These are phyloP conservation scores for Propithecus coquereli DNA, from an alignment of 2,113 vertebrate genomes.

Conservation along the genomic window DNA sequence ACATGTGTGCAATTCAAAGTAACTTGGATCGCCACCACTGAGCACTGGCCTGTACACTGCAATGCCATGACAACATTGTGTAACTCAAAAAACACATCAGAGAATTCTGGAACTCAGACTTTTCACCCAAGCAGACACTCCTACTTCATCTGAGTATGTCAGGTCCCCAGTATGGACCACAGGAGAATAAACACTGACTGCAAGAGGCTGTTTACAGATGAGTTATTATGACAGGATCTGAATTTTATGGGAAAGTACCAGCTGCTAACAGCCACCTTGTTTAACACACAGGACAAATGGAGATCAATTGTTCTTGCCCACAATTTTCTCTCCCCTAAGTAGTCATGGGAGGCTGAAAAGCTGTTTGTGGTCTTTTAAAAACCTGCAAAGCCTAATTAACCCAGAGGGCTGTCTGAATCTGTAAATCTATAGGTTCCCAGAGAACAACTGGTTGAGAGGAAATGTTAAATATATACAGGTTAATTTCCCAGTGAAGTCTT, in stretches of 20 bases:
- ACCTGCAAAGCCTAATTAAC: not conserved
- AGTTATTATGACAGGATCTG: not conserved
- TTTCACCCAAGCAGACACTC: not conserved
- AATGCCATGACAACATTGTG: not conserved
- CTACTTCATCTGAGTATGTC: not conserved
- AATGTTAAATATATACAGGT: conserved; percentile 13
- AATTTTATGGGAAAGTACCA: not conserved
- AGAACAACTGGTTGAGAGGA: conserved; percentile 8
- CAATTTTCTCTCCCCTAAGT: not conserved
- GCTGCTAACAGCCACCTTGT: not conserved
- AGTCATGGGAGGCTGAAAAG: not conserved
- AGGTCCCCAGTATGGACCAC: not conserved
- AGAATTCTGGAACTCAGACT: not conserved
- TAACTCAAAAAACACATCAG: not conserved
- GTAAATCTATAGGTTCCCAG: conserved; percentile 23
- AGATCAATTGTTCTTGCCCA: not conserved
- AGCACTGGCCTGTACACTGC: not conserved
- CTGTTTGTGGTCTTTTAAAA: conserved; percentile 26
- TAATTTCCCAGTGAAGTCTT: not conserved
- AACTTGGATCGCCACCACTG: not conserved
- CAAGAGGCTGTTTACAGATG: not conserved
- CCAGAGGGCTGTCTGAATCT: not conserved
- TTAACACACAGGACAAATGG: not conserved
- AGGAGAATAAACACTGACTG: not conserved
- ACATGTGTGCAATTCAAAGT: not conserved